Evolutionary conservation across 2,888 invertebrate species (phyloP).

Genomic region (Ophion ellenae): DNA sequence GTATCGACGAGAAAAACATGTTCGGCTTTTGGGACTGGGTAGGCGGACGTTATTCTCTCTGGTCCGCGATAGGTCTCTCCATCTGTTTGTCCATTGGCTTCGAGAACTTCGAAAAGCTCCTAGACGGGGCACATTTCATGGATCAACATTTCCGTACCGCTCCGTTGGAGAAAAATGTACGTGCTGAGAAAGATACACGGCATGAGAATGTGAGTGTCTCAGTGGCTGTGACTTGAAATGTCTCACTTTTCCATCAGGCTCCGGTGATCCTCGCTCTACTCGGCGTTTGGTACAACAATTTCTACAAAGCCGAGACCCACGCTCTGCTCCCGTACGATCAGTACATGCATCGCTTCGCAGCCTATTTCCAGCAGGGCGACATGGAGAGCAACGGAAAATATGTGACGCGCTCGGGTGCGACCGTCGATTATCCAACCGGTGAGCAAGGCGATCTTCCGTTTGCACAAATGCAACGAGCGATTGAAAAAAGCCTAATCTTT

Average conservation of each 20-base stretch:
- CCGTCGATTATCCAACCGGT: slow-evolving; percentile 85
- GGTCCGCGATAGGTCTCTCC: slow-evolving; percentile 99
- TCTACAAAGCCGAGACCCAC: slow-evolving; percentile 97
- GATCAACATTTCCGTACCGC: slow-evolving; percentile 96
- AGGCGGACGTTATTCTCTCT: slow-evolving; percentile 97
- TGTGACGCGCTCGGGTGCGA: slow-evolving; percentile 89
- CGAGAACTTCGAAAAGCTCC: slow-evolving; percentile 96
- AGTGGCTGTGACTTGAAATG: neutral
- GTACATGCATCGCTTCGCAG: slow-evolving; percentile 98
- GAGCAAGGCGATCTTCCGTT: slow-evolving; percentile 29
- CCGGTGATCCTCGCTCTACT: slow-evolving; percentile 96
- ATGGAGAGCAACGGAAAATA: slow-evolving; percentile 99
- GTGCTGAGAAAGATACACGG: slow-evolving; percentile 71
- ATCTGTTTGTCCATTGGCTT: slow-evolving; percentile 97
- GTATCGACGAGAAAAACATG: slow-evolving; percentile 98
- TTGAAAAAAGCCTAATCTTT: neutral
- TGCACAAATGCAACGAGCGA: too few relatives aligned
- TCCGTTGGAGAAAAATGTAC: slow-evolving; percentile 96
- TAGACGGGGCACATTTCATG: slow-evolving; percentile 96
- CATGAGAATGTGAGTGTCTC: neutral
- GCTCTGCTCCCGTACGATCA: slow-evolving; percentile 99
- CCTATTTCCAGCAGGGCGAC: slow-evolving; percentile 99
- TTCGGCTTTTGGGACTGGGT: slow-evolving; percentile 99
- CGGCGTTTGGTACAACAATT: slow-evolving; percentile 97
- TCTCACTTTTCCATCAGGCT: slow-evolving; percentile 85